phyloP scores from a whole-genome alignment of 2,888 invertebrate genomes.

The Xestia ashworthii region DNA sequence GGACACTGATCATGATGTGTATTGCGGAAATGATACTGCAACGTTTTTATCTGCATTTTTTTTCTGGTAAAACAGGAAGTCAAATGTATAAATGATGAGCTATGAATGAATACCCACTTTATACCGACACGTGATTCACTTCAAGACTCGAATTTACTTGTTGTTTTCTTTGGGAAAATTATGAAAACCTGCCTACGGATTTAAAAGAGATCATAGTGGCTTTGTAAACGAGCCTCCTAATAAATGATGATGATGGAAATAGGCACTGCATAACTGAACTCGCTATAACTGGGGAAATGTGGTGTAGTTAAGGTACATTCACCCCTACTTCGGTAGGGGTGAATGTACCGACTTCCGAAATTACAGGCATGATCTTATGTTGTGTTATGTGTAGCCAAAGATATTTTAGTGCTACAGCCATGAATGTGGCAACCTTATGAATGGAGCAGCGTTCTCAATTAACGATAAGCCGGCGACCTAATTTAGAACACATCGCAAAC shows the following conservation, averaged over 20 bases:
- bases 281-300: not conserved
- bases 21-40: not conserved
- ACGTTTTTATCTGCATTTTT: not conserved
- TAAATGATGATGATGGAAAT: too few relatives aligned
- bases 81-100: not conserved
- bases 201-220: too few relatives aligned
- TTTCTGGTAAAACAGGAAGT: slow-evolving; percentile 7
- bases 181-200: not conserved
- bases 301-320: not conserved
- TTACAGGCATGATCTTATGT: not conserved
- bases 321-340: too few relatives aligned
- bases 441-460: slow-evolving; percentile 62
- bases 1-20: not conserved
- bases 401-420: not conserved
- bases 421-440: slow-evolving; percentile 51
- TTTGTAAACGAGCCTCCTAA: too few relatives aligned
- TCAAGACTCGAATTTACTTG: not conserved
- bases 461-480: slow-evolving; percentile 67
- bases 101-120: not conserved
- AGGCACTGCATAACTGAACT: too few relatives aligned
- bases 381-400: not conserved
- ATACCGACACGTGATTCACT: too few relatives aligned
- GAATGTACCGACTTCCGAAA: not conserved
- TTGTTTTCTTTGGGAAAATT: not conserved
- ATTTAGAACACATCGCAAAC: slow-evolving; percentile 64